These are phyloP conservation scores for Cotesia vestalis DNA, from an alignment of 1,140 invertebrate genomes.

Conservation along the genomic window DNA sequence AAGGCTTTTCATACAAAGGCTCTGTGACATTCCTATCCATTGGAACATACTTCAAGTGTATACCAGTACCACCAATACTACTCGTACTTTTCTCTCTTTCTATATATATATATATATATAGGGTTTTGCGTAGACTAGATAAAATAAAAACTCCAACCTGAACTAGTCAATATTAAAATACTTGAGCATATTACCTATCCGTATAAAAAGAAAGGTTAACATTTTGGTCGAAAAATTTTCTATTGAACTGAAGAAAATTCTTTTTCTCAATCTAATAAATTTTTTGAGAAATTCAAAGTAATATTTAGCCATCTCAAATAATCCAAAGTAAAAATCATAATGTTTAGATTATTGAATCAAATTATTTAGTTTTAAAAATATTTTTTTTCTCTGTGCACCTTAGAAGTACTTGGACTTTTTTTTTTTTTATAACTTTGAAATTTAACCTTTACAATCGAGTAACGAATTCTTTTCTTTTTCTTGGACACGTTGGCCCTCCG, in stretches of 20 bases:
- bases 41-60: slow-evolving; percentile 9
- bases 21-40: slow-evolving; percentile 14
- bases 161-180: slow-evolving; percentile 19
- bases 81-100: too few relatives aligned
- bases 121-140: background rate
- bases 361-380: too few relatives aligned
- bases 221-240: too few relatives aligned
- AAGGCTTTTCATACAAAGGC: slow-evolving; percentile 13
- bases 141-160: background rate
- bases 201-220: background rate
- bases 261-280: too few relatives aligned
- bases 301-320: background rate
- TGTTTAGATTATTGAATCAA: too few relatives aligned
- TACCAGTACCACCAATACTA: too few relatives aligned
- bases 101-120: background rate
- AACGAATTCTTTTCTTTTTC: background rate
- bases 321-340: background rate
- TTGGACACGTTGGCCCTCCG: background rate
- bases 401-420: too few relatives aligned
- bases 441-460: background rate
- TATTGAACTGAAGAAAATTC: too few relatives aligned
- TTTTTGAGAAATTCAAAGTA: too few relatives aligned
- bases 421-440: too few relatives aligned
- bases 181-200: slow-evolving; percentile 14
- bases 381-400: too few relatives aligned